phyloP scores from a whole-genome alignment of 2,113 vertebrate genomes.

The Anolis carolinensis region DNA sequence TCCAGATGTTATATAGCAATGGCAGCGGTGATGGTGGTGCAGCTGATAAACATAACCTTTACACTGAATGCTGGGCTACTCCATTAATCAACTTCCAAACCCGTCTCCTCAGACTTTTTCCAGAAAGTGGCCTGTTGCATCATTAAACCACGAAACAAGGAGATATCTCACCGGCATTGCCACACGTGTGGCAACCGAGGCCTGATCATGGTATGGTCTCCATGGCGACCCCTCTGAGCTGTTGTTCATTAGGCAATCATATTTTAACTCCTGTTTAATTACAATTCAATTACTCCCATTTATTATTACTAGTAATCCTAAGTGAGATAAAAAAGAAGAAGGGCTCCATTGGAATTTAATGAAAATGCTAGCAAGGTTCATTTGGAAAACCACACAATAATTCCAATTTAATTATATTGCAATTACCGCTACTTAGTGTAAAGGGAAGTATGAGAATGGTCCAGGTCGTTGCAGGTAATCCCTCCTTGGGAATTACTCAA shows the following conservation, averaged over 20 bases:
- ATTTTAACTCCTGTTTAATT: conserved; percentile 78
- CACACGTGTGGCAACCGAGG: conserved; percentile 63
- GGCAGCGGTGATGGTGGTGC: too few relatives aligned
- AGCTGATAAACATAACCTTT: too few relatives aligned
- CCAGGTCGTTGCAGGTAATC: conserved; percentile 11
- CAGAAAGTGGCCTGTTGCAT: conserved; percentile 29
- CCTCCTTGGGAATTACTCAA: conserved; percentile 18
- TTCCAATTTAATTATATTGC: conserved; percentile 61
- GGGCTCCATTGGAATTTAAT: conserved; percentile 63
- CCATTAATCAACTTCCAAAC: conserved; percentile 30
- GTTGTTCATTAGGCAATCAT: conserved; percentile 73
- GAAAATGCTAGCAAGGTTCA: conserved; percentile 69
- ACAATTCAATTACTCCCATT: conserved; percentile 67
- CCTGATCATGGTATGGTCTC: conserved; percentile 54
- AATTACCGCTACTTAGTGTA: conserved; percentile 46
- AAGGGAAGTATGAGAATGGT: conserved; percentile 12
- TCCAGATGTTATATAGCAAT: too few relatives aligned
- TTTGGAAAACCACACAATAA: conserved; percentile 66
- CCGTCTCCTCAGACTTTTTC: conserved; percentile 28
- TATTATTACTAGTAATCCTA: conserved; percentile 73
- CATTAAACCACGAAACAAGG: conserved; percentile 50
- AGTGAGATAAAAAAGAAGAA: conserved; percentile 68
- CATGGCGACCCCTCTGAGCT: conserved; percentile 64
- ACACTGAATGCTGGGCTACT: background rate
- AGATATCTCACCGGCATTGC: conserved; percentile 58